Evolutionary conservation across 2,113 vertebrate species (phyloP).

Genomic region (Nothoprocta perdicaria): DNA sequence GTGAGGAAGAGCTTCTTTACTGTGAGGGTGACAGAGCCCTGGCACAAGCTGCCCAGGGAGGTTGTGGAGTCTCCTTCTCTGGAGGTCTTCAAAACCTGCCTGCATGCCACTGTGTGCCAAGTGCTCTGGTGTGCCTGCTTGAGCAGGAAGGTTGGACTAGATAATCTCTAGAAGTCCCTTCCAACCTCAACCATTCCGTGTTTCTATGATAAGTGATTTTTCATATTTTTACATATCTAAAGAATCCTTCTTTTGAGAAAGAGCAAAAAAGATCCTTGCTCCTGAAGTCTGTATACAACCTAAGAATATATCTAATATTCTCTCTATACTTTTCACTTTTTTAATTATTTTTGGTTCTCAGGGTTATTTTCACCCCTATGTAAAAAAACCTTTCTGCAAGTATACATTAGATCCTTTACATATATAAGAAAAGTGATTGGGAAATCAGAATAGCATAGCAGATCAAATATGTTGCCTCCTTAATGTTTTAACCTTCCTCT

Average conservation of each 20-base stretch:
- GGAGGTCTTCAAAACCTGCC: too few species aligned
- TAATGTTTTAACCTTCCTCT: conserved; percentile 4
- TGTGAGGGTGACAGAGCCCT: too few species aligned
- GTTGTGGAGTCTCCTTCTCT: too few species aligned
- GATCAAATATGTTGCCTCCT: neutral
- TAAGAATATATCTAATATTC: neutral
- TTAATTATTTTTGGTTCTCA: neutral
- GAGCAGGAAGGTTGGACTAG: too few species aligned
- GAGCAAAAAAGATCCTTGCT: neutral
- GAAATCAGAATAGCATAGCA: neutral
- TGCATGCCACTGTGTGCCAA: too few species aligned
- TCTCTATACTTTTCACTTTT: neutral
- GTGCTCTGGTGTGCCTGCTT: too few species aligned
- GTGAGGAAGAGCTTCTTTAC: too few species aligned
- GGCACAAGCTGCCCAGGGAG: too few species aligned
- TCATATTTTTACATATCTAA: neutral
- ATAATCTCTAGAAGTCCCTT: too few species aligned
- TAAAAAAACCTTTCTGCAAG: neutral
- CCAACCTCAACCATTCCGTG: too few species aligned
- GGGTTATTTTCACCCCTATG: neutral
- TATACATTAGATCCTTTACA: neutral
- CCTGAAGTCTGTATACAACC: neutral
- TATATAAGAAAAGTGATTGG: neutral
- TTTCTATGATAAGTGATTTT: neutral
- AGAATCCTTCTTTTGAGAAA: neutral